Base-by-base conservation (phyloP, 2,113 vertebrate species). In the Nipponia nippon region DNA sequence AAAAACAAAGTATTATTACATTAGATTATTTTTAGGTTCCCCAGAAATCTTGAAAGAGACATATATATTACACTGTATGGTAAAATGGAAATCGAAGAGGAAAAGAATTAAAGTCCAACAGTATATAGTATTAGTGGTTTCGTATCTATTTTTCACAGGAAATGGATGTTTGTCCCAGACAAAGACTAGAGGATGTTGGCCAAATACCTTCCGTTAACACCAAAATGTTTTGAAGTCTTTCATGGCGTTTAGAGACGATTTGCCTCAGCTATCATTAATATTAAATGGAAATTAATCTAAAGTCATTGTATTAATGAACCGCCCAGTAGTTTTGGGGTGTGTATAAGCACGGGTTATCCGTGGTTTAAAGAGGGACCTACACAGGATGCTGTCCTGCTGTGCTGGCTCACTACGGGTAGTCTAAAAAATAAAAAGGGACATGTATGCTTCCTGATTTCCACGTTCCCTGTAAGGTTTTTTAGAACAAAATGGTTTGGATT, bases 11-110 rank as follows among this genome's bases (percentile, higher is more conserved):
- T n/a, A 49, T 77, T 80, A 71, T 83, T 83, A 65, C 6, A 5
- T 90, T 61, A 76, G 71, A 55, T 92, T 95, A 82, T 94, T 91
- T 94, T 85, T 84, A 90, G 36, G 76, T 93, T 87, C 50, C 46
- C 42, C 72, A 87, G 63, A 63, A 87, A 73, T 92, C 55, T 58
- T 61, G 32, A 89, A 89, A 73, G 38, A 93, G 81, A 87, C 23
- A 30, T 66, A 46, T 66, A 46, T 71, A 86, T 77, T 66, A 53
- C 47, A 53, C 22, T 70, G 40, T 50, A 70, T 32, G 17, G 52
- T 47, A 93, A 83, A 92, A 69, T 42, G n/a, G 14, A 85, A 93
- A 78, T 62, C 16, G 3, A 92, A 83, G 66, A 70, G 67, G 83
- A 69, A 87, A 66, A 87, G 25, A 82, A 59, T 72, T 76, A 62